Percentiles rank a stretch among this genome's conserved stretches.
Evolutionary conservation across 2,888 invertebrate genomes (phyloP).

Genomic region (Drosophila leonis): DNA sequence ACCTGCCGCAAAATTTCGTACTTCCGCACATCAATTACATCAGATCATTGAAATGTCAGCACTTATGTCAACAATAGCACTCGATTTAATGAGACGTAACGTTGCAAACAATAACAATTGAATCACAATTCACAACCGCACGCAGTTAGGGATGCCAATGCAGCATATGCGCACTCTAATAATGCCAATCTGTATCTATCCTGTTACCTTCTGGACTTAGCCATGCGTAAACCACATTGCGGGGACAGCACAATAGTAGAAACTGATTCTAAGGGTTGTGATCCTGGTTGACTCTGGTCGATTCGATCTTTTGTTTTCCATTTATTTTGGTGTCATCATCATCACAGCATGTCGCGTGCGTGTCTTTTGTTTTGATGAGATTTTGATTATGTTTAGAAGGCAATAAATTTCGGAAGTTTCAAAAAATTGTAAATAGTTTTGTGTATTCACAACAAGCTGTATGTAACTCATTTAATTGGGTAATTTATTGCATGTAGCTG

Average conservation of each 20-base stretch:
- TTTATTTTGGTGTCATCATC: constrained; percentile 58
- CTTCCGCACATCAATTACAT: constrained; percentile 64
- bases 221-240: constrained; percentile 56
- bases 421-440: constrained; percentile 43
- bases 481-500: constrained; percentile 58
- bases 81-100: constrained; percentile 73
- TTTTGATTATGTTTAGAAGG: constrained; percentile 77
- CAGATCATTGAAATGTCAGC: constrained; percentile 64
- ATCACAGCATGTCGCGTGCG: constrained; percentile 55
- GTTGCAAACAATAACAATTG: constrained; percentile 46
- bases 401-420: constrained; percentile 67
- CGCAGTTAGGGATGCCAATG: constrained; percentile 35
- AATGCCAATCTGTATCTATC: constrained; percentile 66
- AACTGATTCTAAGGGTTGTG: constrained; percentile 35
- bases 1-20: constrained; percentile 64
- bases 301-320: constrained; percentile 32
- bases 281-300: constrained; percentile 35
- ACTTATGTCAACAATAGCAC: constrained; percentile 46
- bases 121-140: constrained; percentile 20
- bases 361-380: constrained; percentile 71
- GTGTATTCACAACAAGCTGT: constrained; percentile 45
- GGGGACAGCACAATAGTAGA: constrained; percentile 2
- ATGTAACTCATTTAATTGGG: constrained; percentile 45
- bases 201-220: constrained; percentile 30
- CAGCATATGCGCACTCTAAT: constrained; percentile 65